Conservation (phyloP, 1,140 invertebrate genomes). For the Oryzaephilus surinamensis region DNA sequence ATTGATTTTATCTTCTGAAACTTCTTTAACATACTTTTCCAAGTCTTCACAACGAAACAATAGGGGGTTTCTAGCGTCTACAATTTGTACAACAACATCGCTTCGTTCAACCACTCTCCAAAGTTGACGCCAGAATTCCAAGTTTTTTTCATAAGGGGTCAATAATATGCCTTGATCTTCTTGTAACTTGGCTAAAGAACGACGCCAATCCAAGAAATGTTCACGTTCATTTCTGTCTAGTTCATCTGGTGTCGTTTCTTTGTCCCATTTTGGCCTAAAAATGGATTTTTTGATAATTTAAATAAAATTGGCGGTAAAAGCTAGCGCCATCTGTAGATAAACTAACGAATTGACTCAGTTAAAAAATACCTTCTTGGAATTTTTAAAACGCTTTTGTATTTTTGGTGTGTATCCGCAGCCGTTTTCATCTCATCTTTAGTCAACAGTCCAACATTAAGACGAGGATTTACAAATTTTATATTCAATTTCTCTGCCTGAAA, state of each 20-base stretch:
- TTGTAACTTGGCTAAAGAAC: conserved; percentile 66
- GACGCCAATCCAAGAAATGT: conserved; percentile 81
- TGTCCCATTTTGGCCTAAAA: conserved; percentile 69
- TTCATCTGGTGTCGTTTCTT: conserved; percentile 63
- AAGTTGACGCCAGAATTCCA: conserved; percentile 97
- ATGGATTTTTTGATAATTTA: conserved; percentile 6
- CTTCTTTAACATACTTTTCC: conserved; percentile 86
- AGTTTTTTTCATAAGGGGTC: conserved; percentile 96
- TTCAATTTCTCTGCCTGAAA: conserved; percentile 88
- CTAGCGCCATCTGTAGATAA: too few relatives aligned
- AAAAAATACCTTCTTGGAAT: conserved; percentile 58
- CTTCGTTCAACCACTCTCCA: conserved; percentile 97
- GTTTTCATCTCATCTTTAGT: conserved; percentile 50
- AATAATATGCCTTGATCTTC: conserved; percentile 70
- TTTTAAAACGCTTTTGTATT: conserved; percentile 54
- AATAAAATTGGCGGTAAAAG: too few relatives aligned
- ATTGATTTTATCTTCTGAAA: conserved; percentile 64
- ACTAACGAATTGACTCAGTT: too few relatives aligned
- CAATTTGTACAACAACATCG: conserved; percentile 91
- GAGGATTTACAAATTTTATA: conserved; percentile 62
- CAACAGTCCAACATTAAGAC: conserved; percentile 48
- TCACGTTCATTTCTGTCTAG: conserved; percentile 66
- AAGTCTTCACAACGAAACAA: conserved; percentile 90
- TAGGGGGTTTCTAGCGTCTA: conserved; percentile 94
- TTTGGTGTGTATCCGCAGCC: conserved; percentile 50